phyloP scores from a whole-genome alignment of 1,140 invertebrate species.

The Meloidogyne hapla region DNA sequence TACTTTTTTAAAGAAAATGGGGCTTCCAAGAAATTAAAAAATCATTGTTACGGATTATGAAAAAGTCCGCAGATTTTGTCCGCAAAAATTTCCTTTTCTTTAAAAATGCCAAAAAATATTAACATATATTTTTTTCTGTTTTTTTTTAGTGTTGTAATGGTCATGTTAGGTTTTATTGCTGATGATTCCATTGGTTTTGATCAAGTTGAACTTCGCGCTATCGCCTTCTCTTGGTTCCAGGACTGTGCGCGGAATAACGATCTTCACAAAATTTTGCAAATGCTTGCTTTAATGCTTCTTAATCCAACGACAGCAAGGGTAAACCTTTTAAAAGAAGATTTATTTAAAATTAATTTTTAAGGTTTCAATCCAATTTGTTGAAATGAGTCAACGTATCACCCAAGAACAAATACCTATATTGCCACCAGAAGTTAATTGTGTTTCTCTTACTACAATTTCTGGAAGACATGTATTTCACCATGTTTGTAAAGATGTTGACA shows the following conservation, averaged over 20 bases:
- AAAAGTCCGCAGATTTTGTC: not conserved
- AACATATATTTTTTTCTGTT: not conserved
- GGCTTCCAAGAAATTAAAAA: not conserved
- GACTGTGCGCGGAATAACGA: conserved; percentile 76
- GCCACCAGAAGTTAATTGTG: conserved; percentile 45
- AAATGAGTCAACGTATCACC: conserved; percentile 64
- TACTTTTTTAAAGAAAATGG: not conserved
- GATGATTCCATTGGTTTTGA: conserved; percentile 46
- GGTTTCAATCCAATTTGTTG: conserved; percentile 79
- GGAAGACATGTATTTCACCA: conserved; percentile 51
- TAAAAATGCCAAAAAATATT: not conserved
- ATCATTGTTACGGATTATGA: too few relatives aligned
- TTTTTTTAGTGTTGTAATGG: conserved; percentile 54
- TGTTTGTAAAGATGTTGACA: conserved; percentile 43
- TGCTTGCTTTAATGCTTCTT: conserved; percentile 80
- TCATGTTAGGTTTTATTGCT: conserved; percentile 57
- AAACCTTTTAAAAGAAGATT: not conserved
- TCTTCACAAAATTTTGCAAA: conserved; percentile 73
- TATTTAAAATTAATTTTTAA: conserved; percentile 1
- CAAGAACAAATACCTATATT: conserved; percentile 49
- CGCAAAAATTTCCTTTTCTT: too few relatives aligned
- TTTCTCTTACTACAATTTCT: conserved; percentile 37
- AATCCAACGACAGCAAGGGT: conserved; percentile 77
- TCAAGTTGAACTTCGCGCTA: conserved; percentile 45
- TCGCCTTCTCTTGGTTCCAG: conserved; percentile 65